Conservation (phyloP, 2,113 vertebrate genomes). For the Delphinus delphis region DNA sequence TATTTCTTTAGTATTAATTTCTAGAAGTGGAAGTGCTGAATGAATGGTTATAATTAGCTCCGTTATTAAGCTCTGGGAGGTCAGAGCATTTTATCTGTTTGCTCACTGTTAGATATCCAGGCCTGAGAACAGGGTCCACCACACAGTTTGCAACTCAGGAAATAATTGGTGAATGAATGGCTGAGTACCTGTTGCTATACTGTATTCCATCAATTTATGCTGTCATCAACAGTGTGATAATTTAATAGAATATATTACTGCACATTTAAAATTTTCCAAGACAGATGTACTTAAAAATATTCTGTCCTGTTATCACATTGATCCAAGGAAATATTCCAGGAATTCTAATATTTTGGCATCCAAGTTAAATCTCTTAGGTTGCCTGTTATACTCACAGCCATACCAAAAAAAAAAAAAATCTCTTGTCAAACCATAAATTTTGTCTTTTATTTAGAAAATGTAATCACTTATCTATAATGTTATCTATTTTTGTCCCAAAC, state of each 20-base stretch:
- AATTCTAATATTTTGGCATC: constrained; percentile 47
- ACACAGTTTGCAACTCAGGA: neutral
- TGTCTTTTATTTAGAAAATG: constrained; percentile 2
- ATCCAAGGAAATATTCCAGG: neutral
- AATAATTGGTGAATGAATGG: neutral
- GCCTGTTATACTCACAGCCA: neutral
- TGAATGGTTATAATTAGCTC: constrained; percentile 39
- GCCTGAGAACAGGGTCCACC: neutral
- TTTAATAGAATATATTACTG: neutral
- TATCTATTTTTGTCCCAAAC: neutral
- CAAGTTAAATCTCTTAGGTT: constrained; percentile 6
- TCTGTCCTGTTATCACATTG: neutral
- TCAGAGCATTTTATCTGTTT: neutral
- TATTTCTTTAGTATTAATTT: constrained; percentile 52
- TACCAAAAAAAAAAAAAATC: neutral
- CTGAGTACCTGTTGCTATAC: neutral
- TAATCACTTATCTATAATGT: neutral
- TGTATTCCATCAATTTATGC: neutral
- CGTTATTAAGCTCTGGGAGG: neutral
- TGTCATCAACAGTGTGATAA: neutral
- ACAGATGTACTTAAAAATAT: neutral
- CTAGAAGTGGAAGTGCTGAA: constrained; percentile 2
- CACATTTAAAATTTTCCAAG: neutral
- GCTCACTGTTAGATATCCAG: neutral
- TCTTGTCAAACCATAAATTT: neutral